phyloP scores from a whole-genome alignment of 2,113 vertebrate genomes.

The Pampusana beccarii region DNA sequence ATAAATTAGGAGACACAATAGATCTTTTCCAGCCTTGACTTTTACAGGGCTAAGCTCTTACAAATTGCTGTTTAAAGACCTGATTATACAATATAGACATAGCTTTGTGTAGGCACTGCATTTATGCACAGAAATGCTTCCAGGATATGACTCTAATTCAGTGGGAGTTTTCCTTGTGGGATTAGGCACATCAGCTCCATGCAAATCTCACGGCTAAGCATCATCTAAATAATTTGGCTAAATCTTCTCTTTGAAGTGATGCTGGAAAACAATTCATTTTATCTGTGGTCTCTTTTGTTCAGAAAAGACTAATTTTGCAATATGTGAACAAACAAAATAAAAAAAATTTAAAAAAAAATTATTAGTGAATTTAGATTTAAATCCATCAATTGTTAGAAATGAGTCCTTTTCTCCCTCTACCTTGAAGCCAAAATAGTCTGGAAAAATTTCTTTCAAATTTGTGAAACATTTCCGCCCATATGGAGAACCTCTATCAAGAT shows the following conservation, averaged over 20 bases:
- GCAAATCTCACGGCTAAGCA: not conserved
- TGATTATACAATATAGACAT: not conserved
- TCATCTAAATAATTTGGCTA: not conserved
- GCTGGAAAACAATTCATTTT: not conserved
- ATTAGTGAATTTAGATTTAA: not conserved
- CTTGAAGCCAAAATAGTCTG: constrained; percentile 26
- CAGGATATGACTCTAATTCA: not conserved
- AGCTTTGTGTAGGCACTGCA: not conserved
- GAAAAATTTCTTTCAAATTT: constrained; percentile 57
- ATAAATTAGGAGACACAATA: not conserved
- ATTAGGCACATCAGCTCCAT: not conserved
- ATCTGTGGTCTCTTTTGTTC: not conserved
- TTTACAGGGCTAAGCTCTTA: not conserved
- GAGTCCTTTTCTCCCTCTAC: not conserved
- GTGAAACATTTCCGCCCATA: constrained; percentile 54
- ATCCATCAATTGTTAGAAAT: not conserved
- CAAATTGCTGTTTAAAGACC: not conserved
- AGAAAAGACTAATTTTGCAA: not conserved
- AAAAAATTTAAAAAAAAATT: not conserved
- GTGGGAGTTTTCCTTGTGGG: not conserved
- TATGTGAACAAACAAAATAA: not conserved
- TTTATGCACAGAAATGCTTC: not conserved
- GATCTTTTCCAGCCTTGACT: not conserved
- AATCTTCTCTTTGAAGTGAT: not conserved
- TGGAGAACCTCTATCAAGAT: constrained; percentile 55